Evolutionary conservation across 2,113 vertebrate species (phyloP).

Genomic region (Marcusenius ussheri): DNA sequence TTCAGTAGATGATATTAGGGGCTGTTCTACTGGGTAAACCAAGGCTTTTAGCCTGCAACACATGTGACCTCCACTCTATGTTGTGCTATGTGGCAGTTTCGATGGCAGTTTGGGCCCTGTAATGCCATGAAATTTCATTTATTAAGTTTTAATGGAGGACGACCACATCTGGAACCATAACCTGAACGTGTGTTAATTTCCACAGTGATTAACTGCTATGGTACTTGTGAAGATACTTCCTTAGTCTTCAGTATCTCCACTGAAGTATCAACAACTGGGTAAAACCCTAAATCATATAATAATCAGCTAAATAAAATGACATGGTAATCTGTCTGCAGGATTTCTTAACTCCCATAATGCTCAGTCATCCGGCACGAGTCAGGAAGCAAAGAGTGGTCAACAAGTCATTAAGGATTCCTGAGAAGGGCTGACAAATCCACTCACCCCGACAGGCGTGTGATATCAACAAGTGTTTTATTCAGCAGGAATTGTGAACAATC

Average conservation of each 20-base stretch:
- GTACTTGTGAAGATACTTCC: neutral
- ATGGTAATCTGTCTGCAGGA: neutral
- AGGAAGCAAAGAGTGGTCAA: neutral
- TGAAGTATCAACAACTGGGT: neutral
- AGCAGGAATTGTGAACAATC: slow-evolving; percentile 71
- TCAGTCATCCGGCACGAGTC: neutral
- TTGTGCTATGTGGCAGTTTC: neutral
- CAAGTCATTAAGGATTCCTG: neutral
- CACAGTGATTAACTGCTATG: neutral
- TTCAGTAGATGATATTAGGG: neutral
- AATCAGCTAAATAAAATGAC: neutral
- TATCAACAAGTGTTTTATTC: slow-evolving; percentile 73
- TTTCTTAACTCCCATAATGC: neutral
- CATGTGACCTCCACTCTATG: neutral
- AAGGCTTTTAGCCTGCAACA: neutral
- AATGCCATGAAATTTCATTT: neutral
- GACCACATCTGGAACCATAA: neutral
- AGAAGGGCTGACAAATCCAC: slow-evolving; percentile 26
- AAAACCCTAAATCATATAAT: neutral
- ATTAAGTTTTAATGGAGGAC: neutral
- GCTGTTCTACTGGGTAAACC: neutral
- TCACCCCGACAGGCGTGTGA: slow-evolving; percentile 35
- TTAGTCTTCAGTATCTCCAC: neutral
- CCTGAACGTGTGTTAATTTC: neutral
- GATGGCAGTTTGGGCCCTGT: neutral